Percentiles rank a stretch among this genome's conserved stretches.
These are phyloP conservation scores for Collichthys lucidus DNA, from an alignment of 2,113 vertebrate genomes.

Conservation along the genomic window DNA sequence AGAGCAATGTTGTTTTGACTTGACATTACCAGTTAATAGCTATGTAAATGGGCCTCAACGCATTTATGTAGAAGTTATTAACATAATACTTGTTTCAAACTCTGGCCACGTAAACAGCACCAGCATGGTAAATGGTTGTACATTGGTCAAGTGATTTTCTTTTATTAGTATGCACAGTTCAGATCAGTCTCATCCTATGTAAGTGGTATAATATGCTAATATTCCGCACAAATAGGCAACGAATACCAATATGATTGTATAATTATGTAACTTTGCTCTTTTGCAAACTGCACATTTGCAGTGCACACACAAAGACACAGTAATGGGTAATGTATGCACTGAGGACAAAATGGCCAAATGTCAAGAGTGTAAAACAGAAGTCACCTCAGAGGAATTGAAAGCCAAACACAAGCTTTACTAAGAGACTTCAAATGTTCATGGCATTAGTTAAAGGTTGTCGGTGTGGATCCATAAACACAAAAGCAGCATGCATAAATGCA, in stretches of 20 bases:
- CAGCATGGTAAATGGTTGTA: conserved; percentile 26
- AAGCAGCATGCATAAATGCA: neutral
- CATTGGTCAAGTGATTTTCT: conserved; percentile 33
- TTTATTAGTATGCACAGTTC: conserved; percentile 8
- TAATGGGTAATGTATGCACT: neutral
- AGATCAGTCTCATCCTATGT: neutral
- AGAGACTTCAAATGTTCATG: neutral
- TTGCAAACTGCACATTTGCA: neutral
- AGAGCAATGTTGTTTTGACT: conserved; percentile 50
- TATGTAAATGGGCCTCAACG: conserved; percentile 45
- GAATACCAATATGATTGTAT: neutral
- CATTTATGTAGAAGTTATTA: conserved; percentile 41
- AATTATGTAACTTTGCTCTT: neutral
- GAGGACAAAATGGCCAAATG: neutral
- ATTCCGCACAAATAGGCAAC: neutral
- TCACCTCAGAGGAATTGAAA: neutral
- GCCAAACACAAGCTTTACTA: neutral
- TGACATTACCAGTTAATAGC: conserved; percentile 54
- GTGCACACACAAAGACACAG: neutral
- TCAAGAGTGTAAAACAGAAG: conserved; percentile 1
- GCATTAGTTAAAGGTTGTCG: neutral
- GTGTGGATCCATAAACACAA: neutral
- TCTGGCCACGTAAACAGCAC: conserved; percentile 34
- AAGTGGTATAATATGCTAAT: neutral
- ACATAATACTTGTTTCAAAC: conserved; percentile 39